Evolutionary conservation across 2,797 vertebrate genomes (phyloP), one percentile per base, ranked within the genome.

Genomic region (Passerculus sandwichensis): DNA sequence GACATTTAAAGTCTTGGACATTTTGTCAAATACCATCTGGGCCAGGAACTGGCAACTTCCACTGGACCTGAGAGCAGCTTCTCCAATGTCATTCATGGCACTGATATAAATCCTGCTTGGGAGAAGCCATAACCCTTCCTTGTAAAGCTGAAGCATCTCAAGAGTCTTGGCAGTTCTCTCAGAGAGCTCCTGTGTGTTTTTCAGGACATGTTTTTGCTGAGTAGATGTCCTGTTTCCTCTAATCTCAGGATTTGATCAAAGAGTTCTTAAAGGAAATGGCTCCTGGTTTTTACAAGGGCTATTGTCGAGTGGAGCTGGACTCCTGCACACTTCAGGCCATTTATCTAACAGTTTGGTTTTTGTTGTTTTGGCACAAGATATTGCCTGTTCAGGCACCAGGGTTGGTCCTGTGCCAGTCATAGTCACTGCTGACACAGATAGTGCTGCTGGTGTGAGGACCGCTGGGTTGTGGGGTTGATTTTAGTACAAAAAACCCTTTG

Each of bases 241-340:
- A 47, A 22, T 50, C 59, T 79, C n/a, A 50, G 42, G 73, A 25
- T 94, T 92, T 91, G 69, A 81, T 85, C 94, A 80, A 89, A 85
- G 78, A 32, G 19, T 62, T 80, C 27, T 22, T 64, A 65, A 25
- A 1, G 4, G n/a, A 36, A 59, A 36, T n/a, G 50, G 78, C 32
- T 80, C 38, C 20, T 69, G 66, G 30, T 54, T 19, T 70, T 73
- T 45, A 16, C 57, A 51, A 36, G 70, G 50, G 53, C 50, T 67
- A 36, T 36, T 78, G 56, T 60, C 26, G 15, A 32, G 85, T 27
- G 27, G 57, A 72, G 57, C 38, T 91, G 94, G 38, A 11, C 77
- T 89, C 45, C 69, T 92, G 86, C 69, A 54, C 20, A 6, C 61
- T 75, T 74, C 65, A 65, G 45, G 15, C 77, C 2, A 0, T 85